Evolutionary conservation across 1,140 invertebrate genomes (phyloP).

Genomic region (Campoletis sonorensis): DNA sequence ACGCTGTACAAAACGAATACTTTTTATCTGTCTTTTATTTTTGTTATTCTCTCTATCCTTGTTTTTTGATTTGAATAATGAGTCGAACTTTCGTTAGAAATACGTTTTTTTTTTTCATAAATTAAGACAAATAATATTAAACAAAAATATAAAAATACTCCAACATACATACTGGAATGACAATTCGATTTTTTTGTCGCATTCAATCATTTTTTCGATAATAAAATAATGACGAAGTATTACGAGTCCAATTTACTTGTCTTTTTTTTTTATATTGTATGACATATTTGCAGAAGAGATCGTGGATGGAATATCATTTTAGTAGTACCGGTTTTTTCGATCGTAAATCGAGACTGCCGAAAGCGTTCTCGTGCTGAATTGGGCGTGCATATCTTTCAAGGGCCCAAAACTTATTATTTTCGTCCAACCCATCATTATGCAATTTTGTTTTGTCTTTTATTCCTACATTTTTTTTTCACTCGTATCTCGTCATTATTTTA

Average conservation of each 20-base stretch:
- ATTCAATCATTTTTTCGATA: not conserved
- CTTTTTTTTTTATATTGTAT: not conserved
- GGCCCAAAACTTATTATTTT: not conserved
- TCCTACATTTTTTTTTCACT: too few relatives aligned
- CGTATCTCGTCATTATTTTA: too few relatives aligned
- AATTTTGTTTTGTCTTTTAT: too few relatives aligned
- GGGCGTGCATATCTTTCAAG: not conserved
- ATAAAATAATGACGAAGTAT: not conserved
- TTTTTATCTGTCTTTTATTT: not conserved
- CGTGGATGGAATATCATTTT: not conserved
- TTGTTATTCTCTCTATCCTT: not conserved
- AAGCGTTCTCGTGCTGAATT: not conserved
- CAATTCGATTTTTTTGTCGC: not conserved
- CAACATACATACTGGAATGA: not conserved
- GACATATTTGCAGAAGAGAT: not conserved
- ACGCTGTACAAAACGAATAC: slow-evolving; percentile 17
- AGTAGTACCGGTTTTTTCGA: not conserved
- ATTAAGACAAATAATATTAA: not conserved
- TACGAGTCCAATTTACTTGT: not conserved
- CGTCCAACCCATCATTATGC: too few relatives aligned
- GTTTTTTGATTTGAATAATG: not conserved
- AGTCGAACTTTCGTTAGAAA: not conserved
- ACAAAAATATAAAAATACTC: not conserved
- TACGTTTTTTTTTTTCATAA: not conserved
- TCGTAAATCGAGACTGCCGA: slow-evolving; percentile 9